These are phyloP conservation scores for Apamea monoglypha DNA, from an alignment of 2,888 invertebrate genomes.

Conservation along the genomic window DNA sequence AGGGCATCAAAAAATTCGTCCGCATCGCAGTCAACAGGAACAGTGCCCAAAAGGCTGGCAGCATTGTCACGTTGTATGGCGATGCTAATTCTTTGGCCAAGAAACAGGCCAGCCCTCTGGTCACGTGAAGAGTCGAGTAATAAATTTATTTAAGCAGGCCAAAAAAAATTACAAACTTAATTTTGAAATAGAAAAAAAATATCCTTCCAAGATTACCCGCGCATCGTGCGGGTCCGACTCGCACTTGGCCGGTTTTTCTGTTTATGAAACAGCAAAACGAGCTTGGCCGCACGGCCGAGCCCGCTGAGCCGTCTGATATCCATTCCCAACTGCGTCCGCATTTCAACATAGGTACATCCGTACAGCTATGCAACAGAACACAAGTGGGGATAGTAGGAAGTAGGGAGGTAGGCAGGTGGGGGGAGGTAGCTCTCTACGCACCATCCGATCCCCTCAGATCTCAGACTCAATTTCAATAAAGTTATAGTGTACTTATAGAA, in stretches of 20 bases:
- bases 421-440: no score
- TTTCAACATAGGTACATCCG: slow-evolving; percentile 1
- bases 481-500: not conserved
- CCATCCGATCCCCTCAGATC: not conserved
- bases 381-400: slow-evolving; percentile 20
- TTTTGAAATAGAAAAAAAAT: no score
- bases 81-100: no score
- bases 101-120: no score
- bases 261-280: slow-evolving; percentile 20
- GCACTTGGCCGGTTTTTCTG: not conserved
- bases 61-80: no score
- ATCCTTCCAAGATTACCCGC: not conserved
- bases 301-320: slow-evolving; percentile 27
- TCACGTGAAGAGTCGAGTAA: no score
- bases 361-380: slow-evolving; percentile 19
- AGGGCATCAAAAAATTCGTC: no score
- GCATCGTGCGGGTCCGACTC: no score
- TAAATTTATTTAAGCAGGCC: no score
- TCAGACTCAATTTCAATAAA: not conserved
- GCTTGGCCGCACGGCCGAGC: slow-evolving; percentile 44
- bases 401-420: not conserved
- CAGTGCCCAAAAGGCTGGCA: no score
- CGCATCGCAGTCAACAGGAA: no score
- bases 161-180: no score
- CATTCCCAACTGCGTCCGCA: not conserved